Evolutionary conservation across 2,797 vertebrate species (phyloP).

Genomic region (Tenualosa thibaudeaui): DNA sequence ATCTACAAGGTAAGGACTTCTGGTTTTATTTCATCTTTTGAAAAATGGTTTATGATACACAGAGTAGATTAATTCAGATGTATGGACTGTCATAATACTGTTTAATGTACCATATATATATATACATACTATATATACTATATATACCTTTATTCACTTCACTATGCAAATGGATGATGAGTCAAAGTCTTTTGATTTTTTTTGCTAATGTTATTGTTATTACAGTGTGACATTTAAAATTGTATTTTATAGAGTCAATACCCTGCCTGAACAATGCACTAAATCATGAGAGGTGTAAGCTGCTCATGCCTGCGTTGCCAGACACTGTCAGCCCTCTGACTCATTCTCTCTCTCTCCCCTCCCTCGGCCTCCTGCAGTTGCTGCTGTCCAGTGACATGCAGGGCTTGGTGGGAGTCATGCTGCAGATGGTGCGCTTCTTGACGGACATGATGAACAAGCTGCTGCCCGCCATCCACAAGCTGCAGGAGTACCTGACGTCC

Average conservation of each 20-base stretch:
- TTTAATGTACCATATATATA: too few relatives aligned
- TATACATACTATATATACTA: too few relatives aligned
- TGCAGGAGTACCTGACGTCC: constrained; percentile 63
- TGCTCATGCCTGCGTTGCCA: too few relatives aligned
- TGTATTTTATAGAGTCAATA: too few relatives aligned
- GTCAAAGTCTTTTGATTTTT: too few relatives aligned
- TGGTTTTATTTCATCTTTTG: not conserved
- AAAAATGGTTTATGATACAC: not conserved
- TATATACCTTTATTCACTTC: too few relatives aligned
- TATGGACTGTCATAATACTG: not conserved
- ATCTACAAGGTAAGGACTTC: constrained; percentile 81
- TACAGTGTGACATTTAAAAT: too few relatives aligned
- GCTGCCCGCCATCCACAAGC: constrained; percentile 59
- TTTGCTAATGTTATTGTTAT: too few relatives aligned
- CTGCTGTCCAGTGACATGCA: constrained; percentile 72
- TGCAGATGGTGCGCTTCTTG: constrained; percentile 57
- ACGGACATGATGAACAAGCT: constrained; percentile 63
- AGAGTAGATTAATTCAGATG: not conserved
- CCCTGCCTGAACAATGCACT: too few relatives aligned
- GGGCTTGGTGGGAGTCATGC: constrained; percentile 57
- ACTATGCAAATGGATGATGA: too few relatives aligned
- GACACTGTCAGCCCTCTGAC: not conserved
- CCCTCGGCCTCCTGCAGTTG: constrained; percentile 57
- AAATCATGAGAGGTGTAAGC: too few relatives aligned
- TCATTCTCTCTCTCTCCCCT: not conserved